Base-by-base conservation (phyloP, 2,888 invertebrate species). In the Chaitophorus viminalis region DNA sequence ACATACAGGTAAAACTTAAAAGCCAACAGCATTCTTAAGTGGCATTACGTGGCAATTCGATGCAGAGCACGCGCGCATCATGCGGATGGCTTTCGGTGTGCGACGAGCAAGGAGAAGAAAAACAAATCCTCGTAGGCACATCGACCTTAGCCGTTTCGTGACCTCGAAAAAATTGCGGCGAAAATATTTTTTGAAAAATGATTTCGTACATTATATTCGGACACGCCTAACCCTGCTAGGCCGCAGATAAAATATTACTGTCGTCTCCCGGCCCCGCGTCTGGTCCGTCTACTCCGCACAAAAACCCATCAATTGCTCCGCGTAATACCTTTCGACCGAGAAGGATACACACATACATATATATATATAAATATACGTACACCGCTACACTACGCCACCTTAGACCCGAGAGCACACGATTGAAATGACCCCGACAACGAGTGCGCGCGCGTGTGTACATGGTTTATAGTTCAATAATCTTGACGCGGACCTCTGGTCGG, bases 171-270 rank as follows among this genome's bases (percentile, higher is more conserved):
- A 18, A 29, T 25, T 52, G 52, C 33, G 36, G 60, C 21, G 60
- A 83, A 60, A 76, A 68, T 25, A 46, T 76, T 70, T 52, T 78
- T 68, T 86, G 78, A 86, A 86, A 86, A 86, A 86, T 86, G 77
- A 86, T 86, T 70, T 70, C 46, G n/a, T 78, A 86, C 36, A 52
- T 78, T 78, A 70, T 36, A 82, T 52, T 72, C 21, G 72, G 72
- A 82, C 74, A 25, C 33, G 78, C 36, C 54, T 72, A 36, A 70
- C 52, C 85, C 72, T 2, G 52, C n/a, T n/a, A n/a, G 36, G n/a
- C 0, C 78, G 17, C 29, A 46, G 76, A 84, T 77, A 77, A 77
- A 84, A 84, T 84, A 84, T 84, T 75, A 39, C 75, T 39, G 75
- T 46, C 75, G n/a, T 46, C 77, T 46, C 25, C 68, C 46, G 29